Evolutionary conservation across 2,888 invertebrate genomes (phyloP), one percentile per base, ranked within the genome.

Genomic region (Agriopis aurantiaria): DNA sequence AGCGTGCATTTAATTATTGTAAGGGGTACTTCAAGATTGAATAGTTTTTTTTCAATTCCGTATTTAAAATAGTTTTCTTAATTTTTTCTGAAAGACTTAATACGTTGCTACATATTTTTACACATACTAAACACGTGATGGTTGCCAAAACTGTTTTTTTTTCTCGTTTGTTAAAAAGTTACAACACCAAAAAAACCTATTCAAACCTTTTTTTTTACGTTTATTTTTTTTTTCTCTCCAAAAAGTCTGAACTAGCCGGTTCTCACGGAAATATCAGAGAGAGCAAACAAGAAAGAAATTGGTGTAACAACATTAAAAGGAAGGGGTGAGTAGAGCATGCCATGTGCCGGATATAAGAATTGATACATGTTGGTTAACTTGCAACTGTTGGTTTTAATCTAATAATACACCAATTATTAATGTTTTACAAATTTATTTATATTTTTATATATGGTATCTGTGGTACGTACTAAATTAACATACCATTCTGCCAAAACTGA

Each of bases 1-100:
- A 88, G 85, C 85, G 83, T 81, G 88, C 84, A 87, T 89, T 83
- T 87, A 87, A 91, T 91, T 88, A 88, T 73, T 63, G 76, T 72
- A 76, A 79, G 74, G 84, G 87, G 84, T 80, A 75, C 58, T 48
- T 41, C 41, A 53, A 45, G 51, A 14, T 52, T 1, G 3, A 33
- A 51, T 68, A 52, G 49, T 59, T 45, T 46, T n/a, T 12, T n/a
- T 48, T n/a, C 43, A 8, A 43, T 43, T 8, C 43, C 43, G 5
- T 43, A 43, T 43, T 41, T 8, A 43, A 1, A 9, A 43, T 5
- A 33, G 33, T 33, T 3, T 33, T 3, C 4, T 5, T 5, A 0
- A 1, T 33, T 33, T 33, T 33, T 33, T 33, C 33, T 33, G 5
- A 33, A 33, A 5, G 5, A 33, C 33, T 3, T 3, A 33, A 33